phyloP scores from a whole-genome alignment of 2,888 invertebrate species.

The Phalera bucephala region DNA sequence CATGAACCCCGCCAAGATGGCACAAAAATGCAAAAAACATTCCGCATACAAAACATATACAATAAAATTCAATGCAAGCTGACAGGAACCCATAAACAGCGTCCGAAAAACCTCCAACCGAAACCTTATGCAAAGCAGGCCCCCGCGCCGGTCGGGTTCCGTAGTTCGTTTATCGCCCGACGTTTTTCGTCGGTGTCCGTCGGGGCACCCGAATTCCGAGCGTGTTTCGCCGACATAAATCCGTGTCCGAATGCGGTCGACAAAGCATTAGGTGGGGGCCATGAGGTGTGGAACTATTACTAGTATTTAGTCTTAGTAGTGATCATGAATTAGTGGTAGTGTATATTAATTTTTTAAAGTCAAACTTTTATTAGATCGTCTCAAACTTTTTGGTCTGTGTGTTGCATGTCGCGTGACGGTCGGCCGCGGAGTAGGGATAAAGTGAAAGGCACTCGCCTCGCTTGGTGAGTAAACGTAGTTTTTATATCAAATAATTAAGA shows the following conservation, averaged over 20 bases:
- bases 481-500: no score
- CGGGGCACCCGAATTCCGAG: slow-evolving; percentile 40
- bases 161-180: slow-evolving; percentile 31
- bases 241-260: slow-evolving; percentile 30
- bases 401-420: no score
- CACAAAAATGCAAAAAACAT: no score
- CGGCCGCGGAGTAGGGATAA: no score
- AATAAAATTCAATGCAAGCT: slow-evolving; percentile 34
- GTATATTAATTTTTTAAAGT: no score
- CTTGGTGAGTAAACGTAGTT: no score
- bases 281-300: neutral
- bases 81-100: slow-evolving; percentile 36
- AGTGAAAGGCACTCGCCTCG: no score
- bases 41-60: slow-evolving; percentile 1
- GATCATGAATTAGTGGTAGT: no score
- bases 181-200: slow-evolving; percentile 46
- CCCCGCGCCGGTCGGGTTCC: slow-evolving; percentile 14
- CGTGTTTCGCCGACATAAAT: slow-evolving; percentile 46
- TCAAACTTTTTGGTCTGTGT: no score
- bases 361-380: no score
- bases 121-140: slow-evolving; percentile 36
- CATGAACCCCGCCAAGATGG: no score
- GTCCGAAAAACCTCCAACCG: slow-evolving; percentile 19
- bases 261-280: slow-evolving; percentile 19
- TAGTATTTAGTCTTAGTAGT: no score